phyloP scores from a whole-genome alignment of 2,888 invertebrate genomes.

The Conchocele bisecta region DNA sequence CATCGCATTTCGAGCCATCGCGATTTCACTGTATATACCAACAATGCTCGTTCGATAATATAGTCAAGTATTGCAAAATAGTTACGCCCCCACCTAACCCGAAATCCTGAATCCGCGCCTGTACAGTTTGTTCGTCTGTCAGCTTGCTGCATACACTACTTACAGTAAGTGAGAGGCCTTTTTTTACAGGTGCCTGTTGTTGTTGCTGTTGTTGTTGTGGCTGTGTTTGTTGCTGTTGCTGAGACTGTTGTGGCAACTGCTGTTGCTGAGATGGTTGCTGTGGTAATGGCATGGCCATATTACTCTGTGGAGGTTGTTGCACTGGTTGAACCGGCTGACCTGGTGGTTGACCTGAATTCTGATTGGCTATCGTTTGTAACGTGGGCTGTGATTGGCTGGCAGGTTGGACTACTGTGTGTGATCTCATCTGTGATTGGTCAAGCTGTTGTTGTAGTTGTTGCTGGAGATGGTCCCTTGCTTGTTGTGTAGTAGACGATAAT shows the following conservation, averaged over 20 bases:
- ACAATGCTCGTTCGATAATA: no score
- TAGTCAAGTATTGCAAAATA: no score
- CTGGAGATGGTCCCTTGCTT: slow-evolving; percentile 80
- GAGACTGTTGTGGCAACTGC: slow-evolving; percentile 53
- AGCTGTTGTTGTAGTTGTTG: slow-evolving; percentile 79
- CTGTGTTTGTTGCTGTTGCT: slow-evolving; percentile 56
- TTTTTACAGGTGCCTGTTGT: slow-evolving; percentile 73
- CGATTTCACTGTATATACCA: no score
- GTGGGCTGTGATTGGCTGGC: slow-evolving; percentile 13
- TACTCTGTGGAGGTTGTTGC: slow-evolving; percentile 40
- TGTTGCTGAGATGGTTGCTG: slow-evolving; percentile 46
- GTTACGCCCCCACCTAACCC: no score
- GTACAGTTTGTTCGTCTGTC: no score
- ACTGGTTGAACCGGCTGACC: slow-evolving; percentile 52
- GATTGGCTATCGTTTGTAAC: slow-evolving; percentile 10
- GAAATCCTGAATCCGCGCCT: no score
- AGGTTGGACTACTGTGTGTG: slow-evolving; percentile 43
- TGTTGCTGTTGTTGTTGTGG: slow-evolving; percentile 48
- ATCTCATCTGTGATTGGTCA: slow-evolving; percentile 70
- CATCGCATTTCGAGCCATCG: no score
- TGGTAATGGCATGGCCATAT: slow-evolving; percentile 26
- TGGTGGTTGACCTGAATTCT: slow-evolving; percentile 37
- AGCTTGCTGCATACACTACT: no score
- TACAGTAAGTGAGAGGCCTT: slow-evolving; percentile 82
- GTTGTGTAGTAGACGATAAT: slow-evolving; percentile 59